These are phyloP conservation scores for Monopis laevigella DNA, from an alignment of 2,888 invertebrate genomes.

Conservation along the genomic window DNA sequence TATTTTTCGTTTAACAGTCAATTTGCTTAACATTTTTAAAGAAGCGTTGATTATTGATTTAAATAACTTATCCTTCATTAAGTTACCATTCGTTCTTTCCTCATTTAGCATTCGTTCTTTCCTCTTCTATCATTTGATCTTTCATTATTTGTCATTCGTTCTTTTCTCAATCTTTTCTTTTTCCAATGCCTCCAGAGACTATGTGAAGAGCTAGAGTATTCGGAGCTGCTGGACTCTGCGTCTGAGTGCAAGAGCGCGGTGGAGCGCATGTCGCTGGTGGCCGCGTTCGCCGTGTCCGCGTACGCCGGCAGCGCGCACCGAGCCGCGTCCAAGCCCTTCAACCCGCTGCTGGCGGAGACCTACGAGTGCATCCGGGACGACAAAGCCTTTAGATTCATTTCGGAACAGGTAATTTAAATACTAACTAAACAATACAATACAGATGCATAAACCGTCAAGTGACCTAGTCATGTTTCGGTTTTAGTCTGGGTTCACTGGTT, in stretches of 20 bases:
- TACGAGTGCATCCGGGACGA: constrained; percentile 84
- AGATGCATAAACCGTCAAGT: no score
- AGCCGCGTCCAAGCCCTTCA: constrained; percentile 86
- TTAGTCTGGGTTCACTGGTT: no score
- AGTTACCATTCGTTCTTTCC: no score
- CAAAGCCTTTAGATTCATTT: constrained; percentile 78
- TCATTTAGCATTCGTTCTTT: no score
- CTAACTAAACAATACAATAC: no score
- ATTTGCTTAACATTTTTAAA: no score
- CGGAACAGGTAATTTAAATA: constrained; percentile 84
- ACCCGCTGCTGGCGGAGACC: constrained; percentile 84
- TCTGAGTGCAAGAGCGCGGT: constrained; percentile 70
- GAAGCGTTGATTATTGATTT: no score
- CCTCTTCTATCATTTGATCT: no score
- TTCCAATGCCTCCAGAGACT: constrained; percentile 71
- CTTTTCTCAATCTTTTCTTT: no score
- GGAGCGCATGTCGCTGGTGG: constrained; percentile 79
- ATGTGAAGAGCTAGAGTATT: constrained; percentile 87
- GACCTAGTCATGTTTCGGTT: not conserved
- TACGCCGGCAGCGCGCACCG: constrained; percentile 79
- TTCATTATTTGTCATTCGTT: no score
- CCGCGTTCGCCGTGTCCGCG: constrained; percentile 83
- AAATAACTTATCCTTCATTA: no score
- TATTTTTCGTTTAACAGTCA: no score
- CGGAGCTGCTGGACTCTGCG: constrained; percentile 81